Base-by-base conservation (phyloP, 2,888 invertebrate genomes). In the Belgica antarctica region DNA sequence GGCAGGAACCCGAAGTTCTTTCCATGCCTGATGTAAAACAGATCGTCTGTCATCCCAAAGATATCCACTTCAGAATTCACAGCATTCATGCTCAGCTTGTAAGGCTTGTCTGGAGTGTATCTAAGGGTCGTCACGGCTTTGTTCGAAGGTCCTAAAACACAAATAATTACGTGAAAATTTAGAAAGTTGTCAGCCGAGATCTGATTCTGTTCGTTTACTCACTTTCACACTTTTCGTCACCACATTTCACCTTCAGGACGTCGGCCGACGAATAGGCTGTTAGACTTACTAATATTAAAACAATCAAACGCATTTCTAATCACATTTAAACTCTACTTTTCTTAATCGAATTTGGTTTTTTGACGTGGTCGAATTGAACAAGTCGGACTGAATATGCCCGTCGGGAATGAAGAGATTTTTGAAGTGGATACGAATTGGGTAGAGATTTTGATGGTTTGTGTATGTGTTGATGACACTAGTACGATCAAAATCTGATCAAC, bases 201-300 rank as follows among this genome's bases (percentile, higher is more conserved):
- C n/a, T n/a, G n/a, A n/a, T 41, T 41, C 2, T 41, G n/a, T 41
- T 41, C n/a, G 24, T 70, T 15, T 41, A 61, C 61, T 61, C 19
- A 70, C 70, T 61, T 41, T 70, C 70, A 41, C 70, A 70, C 27
- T 17, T 28, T 41, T 70, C 70, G 46, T 70, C 70, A 8, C 70
- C 70, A 34, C 70, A 70, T 5, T 59, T 24, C 3, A 70, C 70
- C 27, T 59, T 7, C 25, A 70, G 17, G 1, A 36, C 19, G 5
- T 70, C 61, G 1, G 36, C 68, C 28, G 28, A 34, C 4, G 57
- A 28, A 17, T 28, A 19, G 17, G 28, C 68, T 52, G 57, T 22
- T 8, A 68, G 1, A 28, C 24, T 27, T 57, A 57, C 31, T 57
- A 68, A 57, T 57, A 68, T n/a, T 19, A 68, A 31, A 68, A 68